phyloP scores from a whole-genome alignment of 2,113 vertebrate species.

The Callaeas wilsoni region DNA sequence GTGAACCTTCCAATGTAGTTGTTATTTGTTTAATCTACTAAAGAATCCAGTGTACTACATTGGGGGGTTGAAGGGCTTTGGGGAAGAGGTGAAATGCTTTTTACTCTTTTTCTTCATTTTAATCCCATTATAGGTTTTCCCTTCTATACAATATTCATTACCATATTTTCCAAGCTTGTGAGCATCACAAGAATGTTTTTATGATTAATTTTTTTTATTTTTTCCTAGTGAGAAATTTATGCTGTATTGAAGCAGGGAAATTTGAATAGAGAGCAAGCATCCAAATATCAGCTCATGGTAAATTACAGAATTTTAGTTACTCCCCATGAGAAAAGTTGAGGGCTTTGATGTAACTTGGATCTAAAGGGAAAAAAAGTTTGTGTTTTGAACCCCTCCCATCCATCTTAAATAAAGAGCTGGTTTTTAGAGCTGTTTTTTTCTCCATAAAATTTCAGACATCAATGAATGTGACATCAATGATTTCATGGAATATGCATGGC shows the following conservation, averaged over 20 bases:
- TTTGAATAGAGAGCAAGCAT: background rate
- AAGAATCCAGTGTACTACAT: background rate
- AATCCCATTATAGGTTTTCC: background rate
- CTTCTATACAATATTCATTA: background rate
- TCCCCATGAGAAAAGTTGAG: background rate
- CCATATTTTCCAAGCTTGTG: background rate
- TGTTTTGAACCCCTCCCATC: background rate
- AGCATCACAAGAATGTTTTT: background rate
- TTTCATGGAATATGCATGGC: conserved; percentile 13
- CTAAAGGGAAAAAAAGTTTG: background rate
- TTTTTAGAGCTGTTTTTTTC: background rate
- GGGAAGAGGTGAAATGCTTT: background rate
- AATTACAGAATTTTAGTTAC: background rate
- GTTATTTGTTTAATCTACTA: background rate
- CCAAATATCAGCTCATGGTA: background rate
- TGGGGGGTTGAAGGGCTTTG: background rate
- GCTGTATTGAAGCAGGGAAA: background rate
- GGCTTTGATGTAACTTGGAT: background rate
- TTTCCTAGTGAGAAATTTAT: background rate
- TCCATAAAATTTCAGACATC: background rate
- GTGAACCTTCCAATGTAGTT: background rate
- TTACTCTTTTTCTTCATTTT: background rate
- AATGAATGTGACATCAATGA: background rate
- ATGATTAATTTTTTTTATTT: background rate
- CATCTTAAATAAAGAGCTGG: background rate